A percentile compares a stretch with the other conserved stretches of the same genome.
Conservation (phyloP, 1,140 invertebrate genomes). For the Drosophila eugracilis region DNA sequence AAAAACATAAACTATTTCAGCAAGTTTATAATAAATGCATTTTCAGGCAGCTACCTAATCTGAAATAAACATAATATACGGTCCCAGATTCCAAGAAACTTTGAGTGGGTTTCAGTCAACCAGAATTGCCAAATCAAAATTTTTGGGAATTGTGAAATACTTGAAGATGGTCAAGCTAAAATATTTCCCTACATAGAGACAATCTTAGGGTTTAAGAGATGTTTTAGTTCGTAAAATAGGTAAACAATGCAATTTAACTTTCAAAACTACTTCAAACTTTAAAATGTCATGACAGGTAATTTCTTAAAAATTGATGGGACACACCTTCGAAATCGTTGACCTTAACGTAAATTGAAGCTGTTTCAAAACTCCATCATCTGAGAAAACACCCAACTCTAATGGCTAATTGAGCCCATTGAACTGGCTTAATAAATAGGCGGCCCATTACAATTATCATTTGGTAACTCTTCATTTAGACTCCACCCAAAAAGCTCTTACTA, state of each 20-base stretch:
- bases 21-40: constrained; percentile 58
- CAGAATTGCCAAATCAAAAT: constrained; percentile 34
- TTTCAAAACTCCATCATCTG: constrained; percentile 1
- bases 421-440: constrained; percentile 36
- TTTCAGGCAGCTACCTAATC: constrained; percentile 48
- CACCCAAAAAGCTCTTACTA: constrained; percentile 31
- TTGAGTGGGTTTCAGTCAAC: constrained; percentile 21
- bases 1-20: constrained; percentile 50
- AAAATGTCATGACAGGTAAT: too few relatives aligned
- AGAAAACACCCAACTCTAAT: background rate
- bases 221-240: too few relatives aligned
- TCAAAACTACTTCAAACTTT: too few relatives aligned
- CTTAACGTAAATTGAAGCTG: constrained; percentile 8
- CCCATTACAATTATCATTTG: constrained; percentile 48
- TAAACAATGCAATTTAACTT: too few relatives aligned
- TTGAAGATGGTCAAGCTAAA: background rate
- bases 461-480: constrained; percentile 45
- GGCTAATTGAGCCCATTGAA: constrained; percentile 17
- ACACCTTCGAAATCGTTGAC: constrained; percentile 8
- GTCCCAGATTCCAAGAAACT: constrained; percentile 25
- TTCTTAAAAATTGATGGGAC: too few relatives aligned
- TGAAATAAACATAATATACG: constrained; percentile 50
- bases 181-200: background rate
- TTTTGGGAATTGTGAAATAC: constrained; percentile 6
- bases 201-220: background rate